These are phyloP conservation scores for Meloe dianella DNA, from an alignment of 2,888 invertebrate species.

Conservation along the genomic window DNA sequence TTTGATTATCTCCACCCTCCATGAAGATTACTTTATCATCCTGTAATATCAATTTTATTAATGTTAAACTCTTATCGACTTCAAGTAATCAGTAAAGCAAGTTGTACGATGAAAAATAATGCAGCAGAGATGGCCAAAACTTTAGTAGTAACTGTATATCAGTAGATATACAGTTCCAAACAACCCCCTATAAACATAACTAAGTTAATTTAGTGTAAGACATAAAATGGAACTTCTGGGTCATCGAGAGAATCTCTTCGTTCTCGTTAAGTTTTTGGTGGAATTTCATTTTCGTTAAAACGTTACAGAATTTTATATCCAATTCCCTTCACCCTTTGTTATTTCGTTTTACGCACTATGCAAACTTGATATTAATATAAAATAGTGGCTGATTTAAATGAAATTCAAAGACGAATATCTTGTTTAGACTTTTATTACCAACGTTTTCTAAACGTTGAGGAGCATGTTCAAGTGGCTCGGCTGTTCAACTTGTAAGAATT, in stretches of 20 bases:
- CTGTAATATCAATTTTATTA: slow-evolving; percentile 5
- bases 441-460: slow-evolving; percentile 23
- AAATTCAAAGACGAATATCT: slow-evolving; percentile 18
- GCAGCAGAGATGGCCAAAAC: slow-evolving; percentile 42
- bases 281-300: slow-evolving; percentile 44
- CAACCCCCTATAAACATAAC: slow-evolving; percentile 55
- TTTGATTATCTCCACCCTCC: slow-evolving; percentile 37
- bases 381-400: neutral
- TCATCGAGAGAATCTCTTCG: slow-evolving; percentile 32
- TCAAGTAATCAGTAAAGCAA: slow-evolving; percentile 34
- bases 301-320: neutral
- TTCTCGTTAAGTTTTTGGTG: slow-evolving; percentile 26
- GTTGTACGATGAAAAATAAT: slow-evolving; percentile 45
- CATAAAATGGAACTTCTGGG: slow-evolving; percentile 49
- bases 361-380: neutral
- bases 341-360: too few species aligned
- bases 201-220: slow-evolving; percentile 54
- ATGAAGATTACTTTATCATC: neutral
- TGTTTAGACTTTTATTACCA: slow-evolving; percentile 35
- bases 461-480: slow-evolving; percentile 30
- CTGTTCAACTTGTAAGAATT: slow-evolving; percentile 33
- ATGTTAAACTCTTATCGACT: slow-evolving; percentile 25
- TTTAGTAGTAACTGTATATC: slow-evolving; percentile 48
- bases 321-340: neutral
- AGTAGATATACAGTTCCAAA: slow-evolving; percentile 51